These are phyloP conservation scores for Neria commutata DNA, from an alignment of 2,888 invertebrate genomes.

Conservation along the genomic window DNA sequence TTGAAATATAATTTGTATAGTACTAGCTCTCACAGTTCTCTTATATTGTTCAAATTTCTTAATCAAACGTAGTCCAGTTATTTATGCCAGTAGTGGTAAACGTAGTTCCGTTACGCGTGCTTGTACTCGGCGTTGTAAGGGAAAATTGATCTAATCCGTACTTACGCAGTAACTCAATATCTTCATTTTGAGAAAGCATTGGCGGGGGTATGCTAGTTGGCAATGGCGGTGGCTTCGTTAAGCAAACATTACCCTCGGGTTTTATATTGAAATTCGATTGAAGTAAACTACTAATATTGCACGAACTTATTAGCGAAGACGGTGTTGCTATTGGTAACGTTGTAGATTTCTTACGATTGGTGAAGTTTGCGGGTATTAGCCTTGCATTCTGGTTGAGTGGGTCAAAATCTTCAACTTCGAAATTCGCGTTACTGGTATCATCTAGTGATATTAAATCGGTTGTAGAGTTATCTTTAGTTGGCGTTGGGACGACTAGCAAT, in stretches of 20 bases:
- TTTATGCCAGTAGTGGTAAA: slow-evolving; percentile 47
- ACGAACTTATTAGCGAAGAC: slow-evolving; percentile 20
- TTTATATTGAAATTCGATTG: slow-evolving; percentile 66
- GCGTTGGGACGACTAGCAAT: slow-evolving; percentile 34
- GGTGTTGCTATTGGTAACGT: slow-evolving; percentile 51
- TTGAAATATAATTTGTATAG: too few species aligned
- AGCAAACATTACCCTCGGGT: too few species aligned
- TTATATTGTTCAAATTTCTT: slow-evolving; percentile 24
- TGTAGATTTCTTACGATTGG: slow-evolving; percentile 45
- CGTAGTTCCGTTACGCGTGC: slow-evolving; percentile 7
- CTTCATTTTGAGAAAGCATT: slow-evolving; percentile 52
- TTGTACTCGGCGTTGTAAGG: slow-evolving; percentile 37
- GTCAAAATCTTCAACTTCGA: slow-evolving; percentile 71
- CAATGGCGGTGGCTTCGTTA: slow-evolving; percentile 38
- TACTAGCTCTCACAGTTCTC: too few species aligned
- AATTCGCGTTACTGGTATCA: slow-evolving; percentile 68
- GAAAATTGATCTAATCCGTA: slow-evolving; percentile 61
- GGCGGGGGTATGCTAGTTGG: slow-evolving; percentile 39
- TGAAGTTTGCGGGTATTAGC: slow-evolving; percentile 51
- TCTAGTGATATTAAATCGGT: slow-evolving; percentile 73
- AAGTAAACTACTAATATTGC: slow-evolving; percentile 61
- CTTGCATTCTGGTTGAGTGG: slow-evolving; percentile 66
- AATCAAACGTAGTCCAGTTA: slow-evolving; percentile 61
- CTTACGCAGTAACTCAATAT: slow-evolving; percentile 59
- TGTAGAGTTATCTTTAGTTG: slow-evolving; percentile 61